Evolutionary conservation across 2,113 vertebrate genomes (phyloP), one percentile per base, ranked within the genome.

Genomic region (Ciconia boyciana): DNA sequence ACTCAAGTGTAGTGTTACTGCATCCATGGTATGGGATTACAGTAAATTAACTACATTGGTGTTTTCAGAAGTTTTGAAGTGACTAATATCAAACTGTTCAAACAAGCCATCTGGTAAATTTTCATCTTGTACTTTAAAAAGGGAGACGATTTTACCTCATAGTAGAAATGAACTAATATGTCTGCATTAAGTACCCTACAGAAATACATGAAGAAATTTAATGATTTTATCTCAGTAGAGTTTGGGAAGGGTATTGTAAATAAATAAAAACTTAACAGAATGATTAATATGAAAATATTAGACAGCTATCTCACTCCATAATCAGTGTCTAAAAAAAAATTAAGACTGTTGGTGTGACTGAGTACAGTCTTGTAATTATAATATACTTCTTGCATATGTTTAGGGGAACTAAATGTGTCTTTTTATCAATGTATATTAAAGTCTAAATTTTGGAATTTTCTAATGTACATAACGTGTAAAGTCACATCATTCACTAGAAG

Each of bases 1-100:
- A 65, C 10, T 39, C 52, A 87, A 83, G 41, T 48, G 26, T 62
- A 64, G 22, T 41, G 13, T 68, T 84, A 44, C 26, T 82, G 41
- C 52, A 65, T 9, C 34, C 9, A 2, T 46, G 13, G 24, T 31
- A 71, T 0, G 0, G 16, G 61, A 65, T 91, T 81, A 51, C 34
- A 57, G n/a, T 75, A 68, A 76, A 72, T 83, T 43, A 66, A 77
- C 54, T 34, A 5, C 46, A 28, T 20, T 28, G 24, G 28, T 90
- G 24, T 69, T 93, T 86, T 77, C 44, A 61, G 12, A 48, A 69
- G 4, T 84, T 87, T 82, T 87, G 49, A 91, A 74, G 57, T 55
- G 44, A 61, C 64, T 60, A 60, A 57, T 65, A 71, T 5, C 28
- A 49, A 80, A 32, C 29, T 55, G 24, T 87, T 88, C 10, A 24